A percentile compares a stretch with the other conserved stretches of the same genome.
Evolutionary conservation across 2,888 invertebrate species (phyloP).

Genomic region (Thymelicus sylvestris): DNA sequence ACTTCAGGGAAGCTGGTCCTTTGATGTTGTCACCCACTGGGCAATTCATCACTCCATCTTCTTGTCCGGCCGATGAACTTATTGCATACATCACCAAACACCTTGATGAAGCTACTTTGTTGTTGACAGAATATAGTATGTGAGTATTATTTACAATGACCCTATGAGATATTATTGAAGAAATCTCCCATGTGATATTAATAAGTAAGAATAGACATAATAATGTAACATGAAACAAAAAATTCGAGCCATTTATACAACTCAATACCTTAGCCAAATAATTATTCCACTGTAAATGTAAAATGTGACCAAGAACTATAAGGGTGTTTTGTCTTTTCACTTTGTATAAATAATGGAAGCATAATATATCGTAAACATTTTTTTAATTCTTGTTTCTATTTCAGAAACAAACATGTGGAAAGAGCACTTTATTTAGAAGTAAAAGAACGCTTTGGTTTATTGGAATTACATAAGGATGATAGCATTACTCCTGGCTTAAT

Average conservation of each 20-base stretch:
- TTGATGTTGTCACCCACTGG: slow-evolving; percentile 97
- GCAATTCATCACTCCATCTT: slow-evolving; percentile 96
- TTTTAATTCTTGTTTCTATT: slow-evolving; percentile 34
- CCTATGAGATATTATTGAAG: too few relatives aligned
- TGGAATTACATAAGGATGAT: slow-evolving; percentile 94
- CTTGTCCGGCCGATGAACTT: slow-evolving; percentile 94
- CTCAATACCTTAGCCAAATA: too few relatives aligned
- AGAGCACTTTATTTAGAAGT: slow-evolving; percentile 88
- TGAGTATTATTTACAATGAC: slow-evolving; percentile 62
- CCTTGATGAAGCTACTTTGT: slow-evolving; percentile 89
- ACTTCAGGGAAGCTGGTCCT: slow-evolving; percentile 94
- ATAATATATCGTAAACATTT: too few relatives aligned
- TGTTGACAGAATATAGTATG: slow-evolving; percentile 90
- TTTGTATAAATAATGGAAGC: too few relatives aligned
- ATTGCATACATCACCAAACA: slow-evolving; percentile 93
- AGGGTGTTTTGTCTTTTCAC: too few relatives aligned
- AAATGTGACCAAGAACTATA: neutral
- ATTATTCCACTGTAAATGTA: too few relatives aligned
- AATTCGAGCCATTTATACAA: too few relatives aligned
- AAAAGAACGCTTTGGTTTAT: slow-evolving; percentile 87
- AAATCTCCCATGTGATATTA: too few relatives aligned
- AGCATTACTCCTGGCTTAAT: slow-evolving; percentile 95
- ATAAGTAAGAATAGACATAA: too few relatives aligned
- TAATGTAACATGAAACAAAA: too few relatives aligned
- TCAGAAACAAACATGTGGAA: slow-evolving; percentile 92